phyloP scores from a whole-genome alignment of 2,888 invertebrate species.

The Pseudococcus longispinus region DNA sequence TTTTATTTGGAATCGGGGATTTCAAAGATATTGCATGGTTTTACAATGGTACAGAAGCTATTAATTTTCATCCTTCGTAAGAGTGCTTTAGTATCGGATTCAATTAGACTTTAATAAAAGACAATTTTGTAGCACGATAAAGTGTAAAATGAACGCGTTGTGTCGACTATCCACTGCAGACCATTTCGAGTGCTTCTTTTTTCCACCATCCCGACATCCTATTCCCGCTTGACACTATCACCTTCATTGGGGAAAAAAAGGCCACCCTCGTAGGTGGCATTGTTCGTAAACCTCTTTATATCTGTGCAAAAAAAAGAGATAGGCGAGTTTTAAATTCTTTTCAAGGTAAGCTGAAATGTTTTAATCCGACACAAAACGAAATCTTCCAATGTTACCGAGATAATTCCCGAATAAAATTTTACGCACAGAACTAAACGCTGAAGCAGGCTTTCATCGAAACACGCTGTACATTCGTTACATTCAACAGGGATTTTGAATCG shows the following conservation, averaged over 20 bases:
- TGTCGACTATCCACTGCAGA: not conserved
- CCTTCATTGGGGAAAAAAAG: not conserved
- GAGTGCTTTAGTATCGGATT: conserved; percentile 32
- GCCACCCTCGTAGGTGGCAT: not conserved
- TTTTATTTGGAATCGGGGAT: conserved; percentile 33
- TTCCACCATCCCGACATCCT: not conserved
- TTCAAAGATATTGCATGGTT: not conserved
- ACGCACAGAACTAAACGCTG: not conserved
- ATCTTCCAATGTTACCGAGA: not conserved
- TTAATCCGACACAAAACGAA: conserved; percentile 23
- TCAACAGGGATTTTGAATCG: not conserved
- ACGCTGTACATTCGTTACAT: not conserved
- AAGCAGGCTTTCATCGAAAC: not conserved
- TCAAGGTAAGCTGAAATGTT: conserved; percentile 25
- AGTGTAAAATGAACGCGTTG: conserved; percentile 2
- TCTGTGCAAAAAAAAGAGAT: not conserved
- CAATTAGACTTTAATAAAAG: conserved; percentile 45
- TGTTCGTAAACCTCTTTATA: conserved; percentile 16
- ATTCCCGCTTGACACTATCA: not conserved
- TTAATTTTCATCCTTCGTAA: conserved; percentile 37
- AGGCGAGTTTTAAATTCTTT: conserved; percentile 20
- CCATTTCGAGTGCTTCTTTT: not conserved
- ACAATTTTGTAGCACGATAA: conserved; percentile 35
- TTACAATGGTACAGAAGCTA: conserved; percentile 40
- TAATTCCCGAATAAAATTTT: conserved; percentile 14